Percentiles rank a stretch among this genome's conserved stretches.
These are phyloP conservation scores for Papilio polyxenes DNA, from an alignment of 1,140 invertebrate genomes.

Conservation along the genomic window DNA sequence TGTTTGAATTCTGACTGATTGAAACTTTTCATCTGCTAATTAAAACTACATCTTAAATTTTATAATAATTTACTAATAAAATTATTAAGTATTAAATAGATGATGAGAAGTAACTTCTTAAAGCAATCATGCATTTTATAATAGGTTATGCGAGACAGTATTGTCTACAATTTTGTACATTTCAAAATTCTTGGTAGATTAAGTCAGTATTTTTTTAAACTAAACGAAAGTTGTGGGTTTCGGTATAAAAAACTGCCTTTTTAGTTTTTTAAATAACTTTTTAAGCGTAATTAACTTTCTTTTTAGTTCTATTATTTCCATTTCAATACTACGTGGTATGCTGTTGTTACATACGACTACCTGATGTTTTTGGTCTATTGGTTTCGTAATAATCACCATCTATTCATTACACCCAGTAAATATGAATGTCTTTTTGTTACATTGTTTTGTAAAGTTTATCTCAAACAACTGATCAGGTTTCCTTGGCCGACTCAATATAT, in stretches of 20 bases:
- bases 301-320: not conserved
- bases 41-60: not conserved
- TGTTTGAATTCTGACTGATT: not conserved
- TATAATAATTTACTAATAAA: too few species aligned
- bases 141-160: too few species aligned
- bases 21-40: not conserved
- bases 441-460: not conserved
- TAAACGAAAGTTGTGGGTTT: not conserved
- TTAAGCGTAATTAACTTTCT: not conserved
- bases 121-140: too few species aligned
- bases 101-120: too few species aligned
- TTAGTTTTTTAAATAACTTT: not conserved
- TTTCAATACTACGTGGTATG: not conserved
- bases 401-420: not conserved
- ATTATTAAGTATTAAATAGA: too few species aligned
- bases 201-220: not conserved
- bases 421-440: not conserved
- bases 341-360: not conserved
- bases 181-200: not conserved
- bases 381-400: not conserved
- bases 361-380: not conserved
- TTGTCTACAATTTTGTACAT: too few species aligned
- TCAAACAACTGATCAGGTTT: not conserved
- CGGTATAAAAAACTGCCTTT: not conserved
- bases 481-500: conserved; percentile 28